Conservation (phyloP, 2,113 vertebrate genomes). For the Boulengeromyrus knoepffleri region DNA sequence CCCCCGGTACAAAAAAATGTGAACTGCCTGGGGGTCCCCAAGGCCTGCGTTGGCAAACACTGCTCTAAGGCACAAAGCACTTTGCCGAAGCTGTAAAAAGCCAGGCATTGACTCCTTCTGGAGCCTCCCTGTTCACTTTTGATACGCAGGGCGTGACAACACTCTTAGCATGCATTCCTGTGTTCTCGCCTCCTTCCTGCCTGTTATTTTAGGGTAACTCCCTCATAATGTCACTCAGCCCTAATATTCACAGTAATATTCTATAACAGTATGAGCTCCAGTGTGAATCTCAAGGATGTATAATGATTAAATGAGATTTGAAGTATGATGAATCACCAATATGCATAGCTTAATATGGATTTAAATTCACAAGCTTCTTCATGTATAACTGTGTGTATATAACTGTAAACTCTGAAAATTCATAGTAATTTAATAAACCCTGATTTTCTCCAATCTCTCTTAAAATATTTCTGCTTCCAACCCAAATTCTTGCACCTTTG, state of each 20-base stretch:
- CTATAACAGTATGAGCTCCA: not conserved
- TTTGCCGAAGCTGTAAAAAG: not conserved
- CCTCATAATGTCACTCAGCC: not conserved
- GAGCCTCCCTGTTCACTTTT: not conserved
- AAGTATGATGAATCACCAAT: conserved; percentile 13
- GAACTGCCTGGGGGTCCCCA: not conserved
- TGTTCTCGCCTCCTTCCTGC: not conserved
- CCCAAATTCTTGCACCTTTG: not conserved
- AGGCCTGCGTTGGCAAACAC: not conserved
- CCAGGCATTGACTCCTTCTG: not conserved
- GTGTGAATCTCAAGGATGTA: not conserved
- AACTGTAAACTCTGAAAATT: conserved; percentile 10
- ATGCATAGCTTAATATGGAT: not conserved
- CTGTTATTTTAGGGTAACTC: not conserved
- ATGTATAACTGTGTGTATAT: conserved; percentile 21
- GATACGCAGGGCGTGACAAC: not conserved
- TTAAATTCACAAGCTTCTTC: not conserved
- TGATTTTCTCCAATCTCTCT: conserved; percentile 1
- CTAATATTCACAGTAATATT: not conserved
- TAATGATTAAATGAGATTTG: not conserved
- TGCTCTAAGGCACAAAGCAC: not conserved
- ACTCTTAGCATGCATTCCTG: not conserved
- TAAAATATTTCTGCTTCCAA: not conserved
- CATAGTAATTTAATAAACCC: conserved; percentile 19
- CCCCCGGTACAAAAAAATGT: not conserved